Base-by-base conservation (phyloP, 1,140 invertebrate genomes). In the Drosophila teissieri region DNA sequence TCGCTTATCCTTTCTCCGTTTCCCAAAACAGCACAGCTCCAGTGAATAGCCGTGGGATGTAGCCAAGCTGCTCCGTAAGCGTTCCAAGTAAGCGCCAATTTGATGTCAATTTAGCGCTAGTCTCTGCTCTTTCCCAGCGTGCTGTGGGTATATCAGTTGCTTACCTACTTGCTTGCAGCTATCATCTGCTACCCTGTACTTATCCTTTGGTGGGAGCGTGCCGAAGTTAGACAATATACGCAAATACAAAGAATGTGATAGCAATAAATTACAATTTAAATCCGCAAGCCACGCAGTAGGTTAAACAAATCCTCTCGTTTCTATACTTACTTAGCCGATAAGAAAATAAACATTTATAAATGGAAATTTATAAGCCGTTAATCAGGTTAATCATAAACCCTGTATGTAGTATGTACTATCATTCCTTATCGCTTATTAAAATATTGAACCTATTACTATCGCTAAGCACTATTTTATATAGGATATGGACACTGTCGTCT, bases 31-130 rank as follows among this genome's bases (percentile, higher is more conserved):
- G 77, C 60, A 62, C 65, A 86, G 67, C 52, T 79, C 83, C 45
- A 88, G 48, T 58, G 83, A 68, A 39, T 88, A 88, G 64, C 49
- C 42, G 27, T 62, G 68, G 46, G 37, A 14, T 12, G 24, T 24
- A 22, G 14, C 22, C 53, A 37, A 37, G 17, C 44, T 36, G 19
- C 54, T 37, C 22, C 12, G 15, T 27, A 49, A 15, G 24, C 45
- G 19, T 19, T 19, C 19, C 57, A 56, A 44, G 57, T 83, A 74
- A 78, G 74, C 63, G 48, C 61, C 54, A 79, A 70, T 79, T 82
- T 55, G 63, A 72, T 82, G 79, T 73, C 79, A 77, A 78, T 82
- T 82, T 78, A 81, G 73, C 67, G 64, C 78, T 80, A 77, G 78
- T 62, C 12, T 73, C 36, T 51, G 36, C 45, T 40, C 19, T 39